Base-by-base conservation (phyloP, 2,888 invertebrate species). In the Chrysotoxum bicinctum region DNA sequence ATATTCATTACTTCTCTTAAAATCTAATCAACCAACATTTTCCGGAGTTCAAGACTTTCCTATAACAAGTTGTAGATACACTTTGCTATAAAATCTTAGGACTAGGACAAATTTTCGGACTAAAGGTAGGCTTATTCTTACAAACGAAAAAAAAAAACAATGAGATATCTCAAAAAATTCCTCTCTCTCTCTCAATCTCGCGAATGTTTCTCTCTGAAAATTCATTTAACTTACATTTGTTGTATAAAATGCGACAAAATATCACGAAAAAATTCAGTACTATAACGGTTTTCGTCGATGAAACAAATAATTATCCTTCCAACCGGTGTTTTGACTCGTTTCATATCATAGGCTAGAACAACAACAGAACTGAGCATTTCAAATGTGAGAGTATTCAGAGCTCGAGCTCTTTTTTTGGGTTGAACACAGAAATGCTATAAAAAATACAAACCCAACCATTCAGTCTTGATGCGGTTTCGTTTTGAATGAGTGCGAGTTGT, bases 221-320 rank as follows among this genome's bases (percentile, higher is more conserved):
- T 68, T 70, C 80, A 76, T 81, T 86, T 81, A 66, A 81, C 66
- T 64, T 69, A 82, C 77, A 32, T 82, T 86, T 82, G 82, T 77
- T 76, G 84, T 84, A 87, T 87, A 87, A 87, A 87, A 84, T 87
- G 87, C 80, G 87, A 84, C 84, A 84, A 80, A 75, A 68, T 80
- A 66, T 80, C 60, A 45, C 23, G 79, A 80, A 84, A 79, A 84
- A 87, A 87, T 87, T 87, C 83, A 87, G 87, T 87, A 77, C 75
- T 73, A 70, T 79, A 80, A 80, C 84, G 87, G 84, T 76, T 79
- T 76, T 84, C 60, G 84, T 77, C 84, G 87, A 68, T 48, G 76
- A 66, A 77, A 73, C 85, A 84, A 58, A 58, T 62, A 84, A 75
- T 81, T 81, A 30, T 80, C 66, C 75, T 80, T 72, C 64, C 66